Evolutionary conservation across 1,140 invertebrate genomes (phyloP).

Genomic region (Psix sp.): DNA sequence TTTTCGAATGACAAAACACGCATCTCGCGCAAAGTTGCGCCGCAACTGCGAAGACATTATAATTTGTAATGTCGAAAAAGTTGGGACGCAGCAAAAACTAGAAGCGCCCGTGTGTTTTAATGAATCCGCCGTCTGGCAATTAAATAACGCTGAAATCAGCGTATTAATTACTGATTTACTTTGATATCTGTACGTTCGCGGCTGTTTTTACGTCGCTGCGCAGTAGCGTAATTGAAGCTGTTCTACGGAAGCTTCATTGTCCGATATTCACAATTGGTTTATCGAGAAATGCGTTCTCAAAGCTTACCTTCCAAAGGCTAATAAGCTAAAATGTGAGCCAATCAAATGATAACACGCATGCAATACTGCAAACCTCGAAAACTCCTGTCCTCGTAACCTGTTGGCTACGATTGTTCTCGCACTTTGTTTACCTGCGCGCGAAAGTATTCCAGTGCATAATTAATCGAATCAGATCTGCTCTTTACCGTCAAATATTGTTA

Average conservation of each 20-base stretch:
- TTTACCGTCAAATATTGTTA: not conserved
- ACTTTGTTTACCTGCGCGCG: no score
- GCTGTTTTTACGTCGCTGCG: constrained; percentile 13
- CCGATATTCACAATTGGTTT: constrained; percentile 37
- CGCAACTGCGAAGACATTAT: constrained; percentile 25
- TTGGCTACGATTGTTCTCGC: no score
- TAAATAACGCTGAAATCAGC: constrained; percentile 20
- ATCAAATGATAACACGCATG: constrained; percentile 25
- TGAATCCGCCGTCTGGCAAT: constrained; percentile 13
- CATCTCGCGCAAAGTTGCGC: no score
- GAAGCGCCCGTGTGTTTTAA: constrained; percentile 9
- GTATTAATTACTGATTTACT: constrained; percentile 32
- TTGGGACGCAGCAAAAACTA: not conserved
- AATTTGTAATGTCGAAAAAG: constrained; percentile 35
- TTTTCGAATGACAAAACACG: not conserved
- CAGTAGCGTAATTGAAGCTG: constrained; percentile 18
- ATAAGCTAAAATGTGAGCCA: constrained; percentile 36
- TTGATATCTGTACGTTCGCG: constrained; percentile 29
- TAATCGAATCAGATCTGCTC: not conserved
- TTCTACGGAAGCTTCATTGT: constrained; percentile 26
- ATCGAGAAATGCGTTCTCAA: constrained; percentile 40
- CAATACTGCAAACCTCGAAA: no score
- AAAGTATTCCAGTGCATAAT: not conserved
- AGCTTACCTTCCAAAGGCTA: constrained; percentile 35
- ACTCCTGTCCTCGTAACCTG: no score